Evolutionary conservation across 1,140 invertebrate species (phyloP), one percentile per base, ranked within the genome.

Genomic region (Aphaenogaster floridana): DNA sequence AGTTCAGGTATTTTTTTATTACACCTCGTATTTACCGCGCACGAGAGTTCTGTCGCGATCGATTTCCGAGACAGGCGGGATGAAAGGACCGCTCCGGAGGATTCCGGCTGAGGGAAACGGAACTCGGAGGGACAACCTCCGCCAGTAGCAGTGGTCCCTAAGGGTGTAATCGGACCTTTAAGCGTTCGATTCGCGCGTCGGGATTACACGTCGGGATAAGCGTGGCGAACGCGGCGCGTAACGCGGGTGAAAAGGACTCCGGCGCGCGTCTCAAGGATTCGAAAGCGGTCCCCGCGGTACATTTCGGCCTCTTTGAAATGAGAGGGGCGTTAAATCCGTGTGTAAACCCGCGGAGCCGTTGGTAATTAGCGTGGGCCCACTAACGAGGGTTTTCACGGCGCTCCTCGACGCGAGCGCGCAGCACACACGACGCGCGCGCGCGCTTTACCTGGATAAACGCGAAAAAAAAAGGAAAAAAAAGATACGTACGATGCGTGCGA

Each of bases 341-440:
- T 86, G 93, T 91, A 94, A 94, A 94, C 93, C 88, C 63, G 72
- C 89, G 91, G 85, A 92, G 91, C 91, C 91, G 91, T 91, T 90
- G 88, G 87, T 92, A 93, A 94, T 94, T 94, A 94, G 91, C 94
- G 86, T 68, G 69, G 57, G 64, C 85, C 86, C 91, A 93, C 94
- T 94, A 94, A 94, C 92, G 90, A 92, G 91, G 86, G 90, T 92
- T 92, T 93, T 88, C 91, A 91, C 89, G 89, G 78, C 63, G 83
- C 76, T 90, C 86, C 87, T 86, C 85, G 74, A 64, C 83, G 72
- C 21, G 61, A 85, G 48, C 63, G 61, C 52, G 61, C 52, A 61
- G 79, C 28, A 64, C 13, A 64, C 81, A 50, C 84, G 71, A 6
- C 36, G 69, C 48, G 28, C 36, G 28, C 36, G 78, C 76, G 78